Conservation (phyloP, 2,113 vertebrate species). For the Oxyura jamaicensis region DNA sequence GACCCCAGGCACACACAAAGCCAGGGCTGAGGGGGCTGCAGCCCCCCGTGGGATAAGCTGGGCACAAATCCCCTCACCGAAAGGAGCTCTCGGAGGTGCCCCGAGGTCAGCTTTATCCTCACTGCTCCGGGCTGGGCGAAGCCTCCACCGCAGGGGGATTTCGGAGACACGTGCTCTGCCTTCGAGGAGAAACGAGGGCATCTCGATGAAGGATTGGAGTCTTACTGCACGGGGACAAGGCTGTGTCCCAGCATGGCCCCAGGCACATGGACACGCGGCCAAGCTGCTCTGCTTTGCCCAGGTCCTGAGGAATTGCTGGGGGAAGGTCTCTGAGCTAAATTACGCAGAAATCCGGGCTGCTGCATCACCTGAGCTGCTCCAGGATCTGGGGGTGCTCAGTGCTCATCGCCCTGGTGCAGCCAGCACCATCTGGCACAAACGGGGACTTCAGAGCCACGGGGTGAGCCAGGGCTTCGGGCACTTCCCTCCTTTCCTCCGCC, state of each 20-base stretch:
- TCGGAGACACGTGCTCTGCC: accelerated
- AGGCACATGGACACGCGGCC: accelerated
- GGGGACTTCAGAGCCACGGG: neutral
- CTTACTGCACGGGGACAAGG: accelerated
- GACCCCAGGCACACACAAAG: neutral
- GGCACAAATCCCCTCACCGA: neutral
- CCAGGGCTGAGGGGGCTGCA: neutral
- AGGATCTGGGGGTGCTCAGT: accelerated
- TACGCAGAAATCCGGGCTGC: neutral
- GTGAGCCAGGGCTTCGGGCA: neutral
- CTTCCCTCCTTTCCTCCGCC: neutral
- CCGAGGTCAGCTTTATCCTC: neutral
- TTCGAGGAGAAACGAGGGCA: neutral
- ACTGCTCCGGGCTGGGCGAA: neutral
- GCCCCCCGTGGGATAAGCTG: neutral
- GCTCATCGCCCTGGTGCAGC: neutral
- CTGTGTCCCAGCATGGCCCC: neutral
- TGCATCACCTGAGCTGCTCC: neutral
- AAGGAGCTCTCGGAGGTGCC: neutral
- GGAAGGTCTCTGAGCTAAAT: neutral
- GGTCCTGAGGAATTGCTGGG: accelerated
- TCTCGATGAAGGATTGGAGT: neutral
- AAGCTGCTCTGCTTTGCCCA: neutral
- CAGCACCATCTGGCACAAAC: neutral
- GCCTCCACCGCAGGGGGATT: neutral